Percentiles rank a stretch among this genome's conserved stretches.
Conservation (phyloP, 2,888 invertebrate species). For the Heliconius sara region DNA sequence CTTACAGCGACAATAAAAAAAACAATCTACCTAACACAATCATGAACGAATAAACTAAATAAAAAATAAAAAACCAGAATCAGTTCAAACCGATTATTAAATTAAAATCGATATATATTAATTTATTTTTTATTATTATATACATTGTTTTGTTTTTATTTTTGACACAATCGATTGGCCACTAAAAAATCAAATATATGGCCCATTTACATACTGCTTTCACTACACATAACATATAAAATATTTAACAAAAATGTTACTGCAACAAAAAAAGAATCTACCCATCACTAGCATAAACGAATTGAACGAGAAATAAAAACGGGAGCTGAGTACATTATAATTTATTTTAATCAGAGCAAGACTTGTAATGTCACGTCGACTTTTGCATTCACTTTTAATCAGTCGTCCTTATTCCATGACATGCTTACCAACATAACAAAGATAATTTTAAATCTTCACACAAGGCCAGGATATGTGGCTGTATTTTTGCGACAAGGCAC, state of each 20-base stretch:
- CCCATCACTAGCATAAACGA: background rate
- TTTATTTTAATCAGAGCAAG: constrained; percentile 15
- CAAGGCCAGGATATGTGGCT: background rate
- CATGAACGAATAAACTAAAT: background rate
- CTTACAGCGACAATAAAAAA: background rate
- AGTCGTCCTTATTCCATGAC: constrained; percentile 8
- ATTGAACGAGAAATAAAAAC: background rate
- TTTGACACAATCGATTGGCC: background rate
- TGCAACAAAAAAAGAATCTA: background rate
- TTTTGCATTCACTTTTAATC: constrained; percentile 10
- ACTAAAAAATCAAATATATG: background rate
- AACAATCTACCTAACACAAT: background rate
- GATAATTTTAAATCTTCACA: background rate
- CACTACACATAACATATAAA: background rate
- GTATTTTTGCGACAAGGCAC: background rate
- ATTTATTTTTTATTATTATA: background rate
- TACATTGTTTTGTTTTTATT: background rate
- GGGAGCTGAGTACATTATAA: background rate
- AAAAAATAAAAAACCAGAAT: background rate
- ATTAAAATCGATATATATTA: background rate
- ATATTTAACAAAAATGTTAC: background rate
- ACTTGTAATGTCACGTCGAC: background rate
- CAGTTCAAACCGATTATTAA: background rate
- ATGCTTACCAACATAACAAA: background rate
- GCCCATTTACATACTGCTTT: background rate